A percentile compares a stretch with the other conserved stretches of the same genome.
phyloP scores from a whole-genome alignment of 1,140 invertebrate genomes.

The Drosophila saltans region DNA sequence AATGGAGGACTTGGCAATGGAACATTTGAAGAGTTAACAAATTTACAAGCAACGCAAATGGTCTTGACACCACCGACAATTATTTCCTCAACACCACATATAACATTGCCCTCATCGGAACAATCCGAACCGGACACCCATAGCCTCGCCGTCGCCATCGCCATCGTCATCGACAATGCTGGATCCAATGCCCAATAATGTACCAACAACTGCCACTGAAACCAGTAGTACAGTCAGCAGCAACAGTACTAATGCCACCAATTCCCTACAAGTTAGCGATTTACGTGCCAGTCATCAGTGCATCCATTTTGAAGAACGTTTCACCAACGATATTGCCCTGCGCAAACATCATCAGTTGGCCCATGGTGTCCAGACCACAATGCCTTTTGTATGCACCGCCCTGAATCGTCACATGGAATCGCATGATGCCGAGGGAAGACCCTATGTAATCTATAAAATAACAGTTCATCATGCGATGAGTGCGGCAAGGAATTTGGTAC shows the following conservation, averaged over 20 bases:
- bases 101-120: slow-evolving; percentile 74
- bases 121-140: slow-evolving; percentile 72
- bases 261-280: slow-evolving; percentile 42
- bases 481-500: too few relatives aligned
- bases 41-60: slow-evolving; percentile 51
- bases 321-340: slow-evolving; percentile 72
- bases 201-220: slow-evolving; percentile 19
- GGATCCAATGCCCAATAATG: slow-evolving; percentile 2
- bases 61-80: slow-evolving; percentile 61
- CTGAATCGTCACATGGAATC: slow-evolving; percentile 80
- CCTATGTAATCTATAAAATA: slow-evolving; percentile 74
- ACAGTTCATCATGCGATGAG: slow-evolving; percentile 79
- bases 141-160: slow-evolving; percentile 53
- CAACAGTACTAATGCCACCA: slow-evolving; percentile 17
- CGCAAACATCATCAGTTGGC: slow-evolving; percentile 75
- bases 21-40: slow-evolving; percentile 43
- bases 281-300: slow-evolving; percentile 66
- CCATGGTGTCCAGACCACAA: slow-evolving; percentile 67
- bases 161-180: slow-evolving; percentile 66
- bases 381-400: slow-evolving; percentile 72
- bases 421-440: slow-evolving; percentile 71
- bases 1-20: neutral
- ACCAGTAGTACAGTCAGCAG: neutral
- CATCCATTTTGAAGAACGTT: slow-evolving; percentile 66
- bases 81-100: slow-evolving; percentile 56